phyloP scores from a whole-genome alignment of 2,888 invertebrate species.

The Schizotus pectinicornis region DNA sequence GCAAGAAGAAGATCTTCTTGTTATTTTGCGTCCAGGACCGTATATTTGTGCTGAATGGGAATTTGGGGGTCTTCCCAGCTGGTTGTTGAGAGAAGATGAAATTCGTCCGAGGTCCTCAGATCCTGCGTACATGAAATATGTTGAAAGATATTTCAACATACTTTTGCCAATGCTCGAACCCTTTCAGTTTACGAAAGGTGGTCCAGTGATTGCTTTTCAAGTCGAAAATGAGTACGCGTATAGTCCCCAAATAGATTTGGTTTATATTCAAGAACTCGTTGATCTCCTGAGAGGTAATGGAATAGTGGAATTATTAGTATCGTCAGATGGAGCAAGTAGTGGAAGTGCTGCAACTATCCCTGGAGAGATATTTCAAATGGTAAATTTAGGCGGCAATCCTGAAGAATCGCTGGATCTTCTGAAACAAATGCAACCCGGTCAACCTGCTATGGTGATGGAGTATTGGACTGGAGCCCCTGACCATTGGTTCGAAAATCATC shows the following conservation, averaged over 20 bases:
- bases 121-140: constrained; percentile 57
- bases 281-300: constrained; percentile 37
- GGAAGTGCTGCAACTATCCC: constrained; percentile 54
- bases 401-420: constrained; percentile 56
- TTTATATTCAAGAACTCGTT: constrained; percentile 64
- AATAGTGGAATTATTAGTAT: constrained; percentile 61
- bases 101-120: constrained; percentile 57
- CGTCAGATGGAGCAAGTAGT: constrained; percentile 58
- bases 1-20: constrained; percentile 75
- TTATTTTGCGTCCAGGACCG: constrained; percentile 84
- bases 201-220: constrained; percentile 84
- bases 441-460: constrained; percentile 64
- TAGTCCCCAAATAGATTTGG: constrained; percentile 15
- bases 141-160: constrained; percentile 60
- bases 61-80: constrained; percentile 48
- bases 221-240: constrained; percentile 50
- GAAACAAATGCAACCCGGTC: constrained; percentile 57
- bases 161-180: constrained; percentile 64
- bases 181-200: constrained; percentile 70
- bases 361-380: constrained; percentile 58
- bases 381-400: constrained; percentile 60
- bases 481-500: constrained; percentile 58
- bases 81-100: constrained; percentile 52
- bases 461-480: constrained; percentile 68
- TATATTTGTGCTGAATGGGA: constrained; percentile 93